Evolutionary conservation across 2,888 invertebrate species (phyloP), one percentile per base, ranked within the genome.

Genomic region (Scaptomyza parva): DNA sequence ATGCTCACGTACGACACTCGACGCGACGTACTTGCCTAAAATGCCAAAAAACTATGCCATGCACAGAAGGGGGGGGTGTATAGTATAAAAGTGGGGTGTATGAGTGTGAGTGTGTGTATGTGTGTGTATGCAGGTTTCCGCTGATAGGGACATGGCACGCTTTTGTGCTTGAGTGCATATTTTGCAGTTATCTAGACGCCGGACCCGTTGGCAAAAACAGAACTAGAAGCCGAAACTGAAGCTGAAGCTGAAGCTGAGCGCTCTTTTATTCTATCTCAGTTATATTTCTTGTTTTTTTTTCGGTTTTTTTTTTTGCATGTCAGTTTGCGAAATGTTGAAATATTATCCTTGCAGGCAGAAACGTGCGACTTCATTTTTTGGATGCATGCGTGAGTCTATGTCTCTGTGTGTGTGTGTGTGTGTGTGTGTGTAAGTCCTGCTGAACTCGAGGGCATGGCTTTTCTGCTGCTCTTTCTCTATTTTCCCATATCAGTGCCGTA

Each of bases 281-380:
- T 41, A 12, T 45, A n/a, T n/a, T n/a, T 30, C 12, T 2, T 12
- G 8, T 37, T 39, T 37, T 8, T 17, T 37, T 61, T 52, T 65
- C n/a, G n/a, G n/a, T 61, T 30, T 41, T 41, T 64, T 65, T 70
- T 81, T 86, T 78, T 86, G 78, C 78, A 72, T 85, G 87, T 86
- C 85, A 78, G 72, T 78, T 37, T 70, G 60, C 70, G 48, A 63
- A 55, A 87, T 78, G 89, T 78, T 89, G 89, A 89, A 89, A 89
- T 89, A 89, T 89, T 89, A 89, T 86, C 80, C 89, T 89, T 76
- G 82, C 81, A 89, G 89, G 87, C 89, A 88, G 86, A 84, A 87
- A 89, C 89, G 89, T 89, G 89, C 87, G 77, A 89, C 79, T 86
- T 84, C 76, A 85, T 73, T 44, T n/a, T 12, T 24, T 30, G 20